phyloP scores from a whole-genome alignment of 2,797 vertebrate genomes.

The Epinephelus coioides region DNA sequence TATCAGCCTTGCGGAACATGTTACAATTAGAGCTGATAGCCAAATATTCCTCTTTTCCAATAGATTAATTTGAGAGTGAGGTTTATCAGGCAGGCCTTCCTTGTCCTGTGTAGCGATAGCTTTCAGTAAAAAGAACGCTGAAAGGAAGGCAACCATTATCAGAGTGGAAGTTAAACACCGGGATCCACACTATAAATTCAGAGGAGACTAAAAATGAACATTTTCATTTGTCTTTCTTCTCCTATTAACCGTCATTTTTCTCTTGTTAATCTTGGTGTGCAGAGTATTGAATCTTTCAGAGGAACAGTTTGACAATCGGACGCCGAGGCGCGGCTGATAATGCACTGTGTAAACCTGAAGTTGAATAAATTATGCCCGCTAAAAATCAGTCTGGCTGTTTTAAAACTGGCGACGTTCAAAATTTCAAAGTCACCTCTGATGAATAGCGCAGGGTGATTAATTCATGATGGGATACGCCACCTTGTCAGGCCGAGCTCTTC shows the following conservation, averaged over 20 bases:
- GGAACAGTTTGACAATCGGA: constrained; percentile 40
- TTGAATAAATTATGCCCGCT: constrained; percentile 55
- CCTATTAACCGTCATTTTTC: neutral
- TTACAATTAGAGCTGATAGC: constrained; percentile 77
- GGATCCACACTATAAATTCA: constrained; percentile 21
- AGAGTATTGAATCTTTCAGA: constrained; percentile 49
- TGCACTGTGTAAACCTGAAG: constrained; percentile 20
- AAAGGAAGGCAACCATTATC: constrained; percentile 23
- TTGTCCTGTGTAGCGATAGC: constrained; percentile 31
- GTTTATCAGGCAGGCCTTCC: constrained; percentile 45
- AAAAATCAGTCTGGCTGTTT: constrained; percentile 50
- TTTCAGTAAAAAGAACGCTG: constrained; percentile 38
- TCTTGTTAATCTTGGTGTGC: constrained; percentile 29
- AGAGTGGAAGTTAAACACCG: constrained; percentile 34
- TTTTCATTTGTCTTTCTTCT: constrained; percentile 45
- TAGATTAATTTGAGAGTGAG: constrained; percentile 74
- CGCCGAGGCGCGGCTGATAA: constrained; percentile 19
- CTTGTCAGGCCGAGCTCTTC: constrained; percentile 70
- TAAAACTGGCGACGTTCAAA: constrained; percentile 58
- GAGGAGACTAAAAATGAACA: constrained; percentile 35
- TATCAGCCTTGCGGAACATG: constrained; percentile 77
- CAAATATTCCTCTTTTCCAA: constrained; percentile 73
- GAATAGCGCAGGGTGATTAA: constrained; percentile 72
- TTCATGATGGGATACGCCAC: constrained; percentile 72
- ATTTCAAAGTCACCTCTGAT: constrained; percentile 80